Conservation (phyloP, 2,797 vertebrate genomes). For the Graptemys geographica region DNA sequence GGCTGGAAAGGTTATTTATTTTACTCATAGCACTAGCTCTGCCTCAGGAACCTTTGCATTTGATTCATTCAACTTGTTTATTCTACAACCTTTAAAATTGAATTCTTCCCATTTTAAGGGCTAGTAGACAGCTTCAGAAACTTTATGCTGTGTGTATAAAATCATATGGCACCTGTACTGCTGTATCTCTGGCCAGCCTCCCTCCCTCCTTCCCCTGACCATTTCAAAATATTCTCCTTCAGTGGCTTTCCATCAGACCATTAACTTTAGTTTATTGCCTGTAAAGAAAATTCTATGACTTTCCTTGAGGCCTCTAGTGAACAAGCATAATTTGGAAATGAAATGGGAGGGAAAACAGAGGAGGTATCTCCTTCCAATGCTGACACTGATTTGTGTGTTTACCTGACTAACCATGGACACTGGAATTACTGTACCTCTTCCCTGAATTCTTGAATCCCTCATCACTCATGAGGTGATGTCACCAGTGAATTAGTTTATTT, state of each 20-base stretch:
- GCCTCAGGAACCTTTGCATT: slow-evolving; percentile 32
- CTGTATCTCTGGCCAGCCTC: slow-evolving; percentile 25
- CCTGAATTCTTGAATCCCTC: not conserved
- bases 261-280: slow-evolving; percentile 62
- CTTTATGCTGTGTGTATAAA: not conserved
- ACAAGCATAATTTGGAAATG: slow-evolving; percentile 25
- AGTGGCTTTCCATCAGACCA: slow-evolving; percentile 52
- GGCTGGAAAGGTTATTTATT: slow-evolving; percentile 28
- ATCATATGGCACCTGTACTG: slow-evolving; percentile 7
- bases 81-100: not conserved
- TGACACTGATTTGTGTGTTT: slow-evolving; percentile 22
- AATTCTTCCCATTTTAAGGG: not conserved
- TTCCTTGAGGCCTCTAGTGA: slow-evolving; percentile 42
- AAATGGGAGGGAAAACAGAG: not conserved
- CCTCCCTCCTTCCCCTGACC: not conserved
- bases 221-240: slow-evolving; percentile 60
- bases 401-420: not conserved
- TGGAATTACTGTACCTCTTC: not conserved
- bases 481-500: not conserved
- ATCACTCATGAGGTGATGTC: not conserved
- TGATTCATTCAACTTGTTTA: slow-evolving; percentile 49
- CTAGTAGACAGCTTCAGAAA: slow-evolving; percentile 10
- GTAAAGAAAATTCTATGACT: slow-evolving; percentile 41
- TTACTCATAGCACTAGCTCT: slow-evolving; percentile 50
- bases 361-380: accelerated